Percentiles rank a stretch among this genome's conserved stretches.
These are phyloP conservation scores for Drosophila ficusphila DNA, from an alignment of 1,140 invertebrate species.

Conservation along the genomic window DNA sequence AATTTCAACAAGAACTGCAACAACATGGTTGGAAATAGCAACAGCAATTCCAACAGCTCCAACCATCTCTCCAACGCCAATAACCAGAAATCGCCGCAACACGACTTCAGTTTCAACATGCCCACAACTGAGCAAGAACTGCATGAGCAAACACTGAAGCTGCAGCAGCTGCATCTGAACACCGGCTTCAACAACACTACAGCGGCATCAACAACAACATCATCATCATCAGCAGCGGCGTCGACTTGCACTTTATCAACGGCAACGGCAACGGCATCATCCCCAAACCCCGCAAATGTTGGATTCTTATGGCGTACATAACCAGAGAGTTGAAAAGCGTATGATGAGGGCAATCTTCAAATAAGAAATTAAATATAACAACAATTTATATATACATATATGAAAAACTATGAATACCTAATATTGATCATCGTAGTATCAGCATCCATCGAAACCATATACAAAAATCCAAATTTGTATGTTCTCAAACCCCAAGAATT, in stretches of 20 bases:
- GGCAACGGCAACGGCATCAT: slow-evolving; percentile 18
- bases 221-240: neutral
- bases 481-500: slow-evolving; percentile 46
- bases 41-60: slow-evolving; percentile 14
- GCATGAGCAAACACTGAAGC: slow-evolving; percentile 37
- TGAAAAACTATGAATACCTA: slow-evolving; percentile 13
- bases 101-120: slow-evolving; percentile 29
- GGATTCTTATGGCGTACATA: slow-evolving; percentile 65
- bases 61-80: slow-evolving; percentile 9
- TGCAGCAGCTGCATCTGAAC: slow-evolving; percentile 27
- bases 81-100: slow-evolving; percentile 2
- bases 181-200: slow-evolving; percentile 24
- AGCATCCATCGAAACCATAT: slow-evolving; percentile 38
- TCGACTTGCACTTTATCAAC: slow-evolving; percentile 18
- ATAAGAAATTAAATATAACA: slow-evolving; percentile 16
- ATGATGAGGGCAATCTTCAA: slow-evolving; percentile 28
- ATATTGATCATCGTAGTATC: slow-evolving; percentile 33
- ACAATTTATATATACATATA: slow-evolving; percentile 24
- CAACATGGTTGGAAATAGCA: slow-evolving; percentile 7
- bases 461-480: slow-evolving; percentile 50
- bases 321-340: slow-evolving; percentile 42
- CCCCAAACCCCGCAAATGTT: slow-evolving; percentile 25
- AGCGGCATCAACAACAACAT: slow-evolving; percentile 27
- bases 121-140: slow-evolving; percentile 22
- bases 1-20: slow-evolving; percentile 15